A percentile compares a stretch with the other conserved stretches of the same genome.
Conservation (phyloP, 2,888 invertebrate genomes). For the Philereme vetulata region DNA sequence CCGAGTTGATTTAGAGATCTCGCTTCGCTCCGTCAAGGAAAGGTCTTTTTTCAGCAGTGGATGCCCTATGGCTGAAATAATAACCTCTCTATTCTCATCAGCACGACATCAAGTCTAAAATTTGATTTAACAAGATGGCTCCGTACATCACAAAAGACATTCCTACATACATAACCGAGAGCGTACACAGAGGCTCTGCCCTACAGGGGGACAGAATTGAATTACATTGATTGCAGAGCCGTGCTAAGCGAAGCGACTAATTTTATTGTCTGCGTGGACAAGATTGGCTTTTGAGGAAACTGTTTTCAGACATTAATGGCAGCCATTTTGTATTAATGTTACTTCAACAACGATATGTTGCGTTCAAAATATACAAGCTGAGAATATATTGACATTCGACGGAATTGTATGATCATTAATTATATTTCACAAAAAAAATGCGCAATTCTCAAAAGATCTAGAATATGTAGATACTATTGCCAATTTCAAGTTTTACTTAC, state of each 20-base stretch:
- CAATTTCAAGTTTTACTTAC: no score
- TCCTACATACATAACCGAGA: background rate
- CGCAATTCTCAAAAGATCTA: no score
- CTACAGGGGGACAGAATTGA: constrained; percentile 25
- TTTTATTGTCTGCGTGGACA: constrained; percentile 27
- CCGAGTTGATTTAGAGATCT: no score
- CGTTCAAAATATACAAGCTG: background rate
- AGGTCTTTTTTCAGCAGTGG: no score
- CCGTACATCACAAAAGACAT: background rate
- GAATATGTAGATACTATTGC: no score
- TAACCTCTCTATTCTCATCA: no score
- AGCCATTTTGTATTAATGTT: constrained; percentile 12
- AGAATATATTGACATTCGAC: constrained; percentile 3
- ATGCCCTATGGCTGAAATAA: no score
- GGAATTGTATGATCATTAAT: constrained; percentile 6
- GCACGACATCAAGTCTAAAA: no score
- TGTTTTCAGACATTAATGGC: constrained; percentile 6
- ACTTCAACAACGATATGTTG: background rate
- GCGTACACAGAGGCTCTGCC: constrained; percentile 2
- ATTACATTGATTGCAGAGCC: constrained; percentile 28
- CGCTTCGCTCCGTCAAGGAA: no score
- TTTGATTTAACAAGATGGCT: no score
- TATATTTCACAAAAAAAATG: no score
- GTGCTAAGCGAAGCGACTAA: constrained; percentile 32
- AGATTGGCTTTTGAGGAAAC: constrained; percentile 18